Conservation (phyloP, 1,140 invertebrate genomes). For the Neocloeon triangulifer region DNA sequence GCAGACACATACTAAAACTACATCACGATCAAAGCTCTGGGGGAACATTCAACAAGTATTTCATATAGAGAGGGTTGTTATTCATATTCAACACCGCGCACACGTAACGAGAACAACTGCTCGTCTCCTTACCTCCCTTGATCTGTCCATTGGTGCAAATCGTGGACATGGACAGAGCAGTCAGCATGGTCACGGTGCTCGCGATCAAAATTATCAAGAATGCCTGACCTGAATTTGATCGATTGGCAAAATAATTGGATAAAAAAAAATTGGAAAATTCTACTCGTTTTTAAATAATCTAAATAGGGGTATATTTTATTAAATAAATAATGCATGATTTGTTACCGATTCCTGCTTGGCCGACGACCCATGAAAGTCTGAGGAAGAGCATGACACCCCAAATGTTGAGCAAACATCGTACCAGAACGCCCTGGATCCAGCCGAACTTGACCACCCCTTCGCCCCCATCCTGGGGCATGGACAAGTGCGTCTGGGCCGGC, state of each 20-base stretch:
- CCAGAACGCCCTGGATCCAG: slow-evolving; percentile 71
- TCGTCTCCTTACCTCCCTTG: slow-evolving; percentile 58
- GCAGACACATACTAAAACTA: background rate
- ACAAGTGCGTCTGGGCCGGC: slow-evolving; percentile 17
- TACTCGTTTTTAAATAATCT: no score
- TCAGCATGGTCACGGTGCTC: slow-evolving; percentile 74
- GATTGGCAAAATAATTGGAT: no score
- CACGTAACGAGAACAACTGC: no score
- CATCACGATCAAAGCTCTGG: background rate
- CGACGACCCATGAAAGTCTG: slow-evolving; percentile 33
- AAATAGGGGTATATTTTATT: no score
- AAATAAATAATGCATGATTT: no score
- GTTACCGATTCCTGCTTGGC: slow-evolving; percentile 46
- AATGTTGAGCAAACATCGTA: slow-evolving; percentile 56
- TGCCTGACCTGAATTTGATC: slow-evolving; percentile 39
- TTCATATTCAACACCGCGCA: no score
- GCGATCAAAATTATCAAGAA: slow-evolving; percentile 62
- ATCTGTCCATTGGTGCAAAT: slow-evolving; percentile 89
- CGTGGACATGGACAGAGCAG: slow-evolving; percentile 86
- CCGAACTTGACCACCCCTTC: slow-evolving; percentile 53
- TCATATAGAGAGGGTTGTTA: no score
- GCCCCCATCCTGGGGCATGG: slow-evolving; percentile 14
- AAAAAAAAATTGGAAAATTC: no score
- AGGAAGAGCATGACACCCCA: slow-evolving; percentile 41
- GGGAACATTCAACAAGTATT: no score